These are phyloP conservation scores for Pseudotriccus pelzelni DNA, from an alignment of 2,797 vertebrate genomes.

Conservation along the genomic window DNA sequence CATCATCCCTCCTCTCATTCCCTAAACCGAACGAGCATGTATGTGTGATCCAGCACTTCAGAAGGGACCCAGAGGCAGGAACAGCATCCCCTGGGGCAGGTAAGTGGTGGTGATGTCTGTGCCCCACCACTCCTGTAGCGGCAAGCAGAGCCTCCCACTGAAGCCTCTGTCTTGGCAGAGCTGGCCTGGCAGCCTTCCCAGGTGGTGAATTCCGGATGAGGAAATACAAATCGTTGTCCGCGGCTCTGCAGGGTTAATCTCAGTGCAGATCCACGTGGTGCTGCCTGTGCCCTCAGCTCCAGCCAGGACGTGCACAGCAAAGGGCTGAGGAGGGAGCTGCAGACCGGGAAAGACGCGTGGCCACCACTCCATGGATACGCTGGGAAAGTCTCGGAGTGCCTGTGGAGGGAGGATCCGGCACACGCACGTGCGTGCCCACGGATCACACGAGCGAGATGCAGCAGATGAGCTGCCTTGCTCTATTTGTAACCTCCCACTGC, in stretches of 20 bases:
- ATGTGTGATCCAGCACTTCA: not conserved
- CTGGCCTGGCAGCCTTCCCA: not conserved
- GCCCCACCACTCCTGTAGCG: not conserved
- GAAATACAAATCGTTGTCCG: not conserved
- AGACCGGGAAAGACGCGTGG: not conserved
- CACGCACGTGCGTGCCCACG: not conserved
- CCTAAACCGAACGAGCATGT: fast-evolving
- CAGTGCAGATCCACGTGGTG: not conserved
- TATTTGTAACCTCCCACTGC: slow-evolving; percentile 36
- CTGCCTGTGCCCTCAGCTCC: not conserved
- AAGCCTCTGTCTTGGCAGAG: not conserved
- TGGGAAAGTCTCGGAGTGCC: not conserved
- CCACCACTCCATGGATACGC: fast-evolving
- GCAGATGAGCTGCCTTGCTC: slow-evolving; percentile 36
- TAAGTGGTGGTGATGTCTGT: not conserved
- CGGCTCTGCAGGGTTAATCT: slow-evolving; percentile 1
- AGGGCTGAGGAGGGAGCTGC: slow-evolving; percentile 50
- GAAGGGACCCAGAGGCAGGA: not conserved
- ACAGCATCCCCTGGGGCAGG: not conserved
- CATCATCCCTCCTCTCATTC: not conserved
- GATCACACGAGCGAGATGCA: not conserved
- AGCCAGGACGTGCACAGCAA: not conserved
- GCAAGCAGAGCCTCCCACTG: not conserved
- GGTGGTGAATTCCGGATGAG: not conserved
- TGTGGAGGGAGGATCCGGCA: not conserved